Conservation (phyloP, 2,113 vertebrate genomes). For the Boleophthalmus pectinirostris region DNA sequence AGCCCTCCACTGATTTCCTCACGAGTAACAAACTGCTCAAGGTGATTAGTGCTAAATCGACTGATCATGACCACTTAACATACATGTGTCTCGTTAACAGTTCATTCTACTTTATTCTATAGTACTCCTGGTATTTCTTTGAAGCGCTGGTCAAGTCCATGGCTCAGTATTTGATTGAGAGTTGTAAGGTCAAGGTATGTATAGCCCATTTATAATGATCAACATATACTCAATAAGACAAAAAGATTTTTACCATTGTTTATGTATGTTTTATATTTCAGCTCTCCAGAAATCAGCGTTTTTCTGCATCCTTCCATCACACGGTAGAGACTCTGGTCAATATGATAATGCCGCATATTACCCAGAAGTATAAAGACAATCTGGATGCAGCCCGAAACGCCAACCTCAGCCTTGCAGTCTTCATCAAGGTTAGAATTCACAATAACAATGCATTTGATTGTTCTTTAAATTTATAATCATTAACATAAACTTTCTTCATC, state of each 20-base stretch:
- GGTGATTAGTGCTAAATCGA: constrained; percentile 70
- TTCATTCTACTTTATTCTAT: constrained; percentile 47
- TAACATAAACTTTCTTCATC: not conserved
- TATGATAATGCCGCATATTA: constrained; percentile 97
- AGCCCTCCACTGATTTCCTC: constrained; percentile 97
- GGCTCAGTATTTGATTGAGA: constrained; percentile 96
- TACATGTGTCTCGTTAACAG: constrained; percentile 26
- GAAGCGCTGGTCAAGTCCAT: constrained; percentile 97
- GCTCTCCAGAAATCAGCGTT: constrained; percentile 94
- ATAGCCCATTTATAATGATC: not conserved
- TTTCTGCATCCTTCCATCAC: constrained; percentile 92
- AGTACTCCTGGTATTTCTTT: constrained; percentile 99
- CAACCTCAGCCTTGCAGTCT: constrained; percentile 95
- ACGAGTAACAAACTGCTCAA: constrained; percentile 98
- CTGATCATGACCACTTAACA: not conserved
- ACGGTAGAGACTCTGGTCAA: constrained; percentile 95
- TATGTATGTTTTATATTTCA: constrained; percentile 45
- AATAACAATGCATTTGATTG: not conserved
- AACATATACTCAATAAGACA: not conserved
- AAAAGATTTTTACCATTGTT: not conserved
- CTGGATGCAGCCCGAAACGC: constrained; percentile 94
- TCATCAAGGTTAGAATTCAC: constrained; percentile 86
- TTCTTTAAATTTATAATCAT: not conserved
- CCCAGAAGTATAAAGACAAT: constrained; percentile 97
- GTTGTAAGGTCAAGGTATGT: constrained; percentile 90